These are phyloP conservation scores for Bos indicus DNA, from an alignment of 2,113 vertebrate species.

Conservation along the genomic window DNA sequence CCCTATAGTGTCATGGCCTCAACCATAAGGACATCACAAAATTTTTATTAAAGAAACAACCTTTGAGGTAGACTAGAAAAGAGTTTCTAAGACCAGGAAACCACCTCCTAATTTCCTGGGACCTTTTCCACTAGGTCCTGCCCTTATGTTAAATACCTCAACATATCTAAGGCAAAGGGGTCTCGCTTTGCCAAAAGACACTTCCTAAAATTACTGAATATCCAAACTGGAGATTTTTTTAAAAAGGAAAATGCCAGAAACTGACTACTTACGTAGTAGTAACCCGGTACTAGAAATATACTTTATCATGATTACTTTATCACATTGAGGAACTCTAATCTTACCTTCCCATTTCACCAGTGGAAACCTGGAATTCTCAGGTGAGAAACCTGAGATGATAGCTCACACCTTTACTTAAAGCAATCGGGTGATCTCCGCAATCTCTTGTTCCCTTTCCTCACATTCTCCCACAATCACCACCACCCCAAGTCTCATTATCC, in stretches of 20 bases:
- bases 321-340: not conserved
- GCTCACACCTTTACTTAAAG: not conserved
- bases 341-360: not conserved
- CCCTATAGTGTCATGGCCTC: not conserved
- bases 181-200: not conserved
- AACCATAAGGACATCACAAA: not conserved
- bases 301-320: not conserved
- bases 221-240: not conserved
- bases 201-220: not conserved
- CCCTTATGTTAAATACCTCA: not conserved
- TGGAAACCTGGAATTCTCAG: not conserved
- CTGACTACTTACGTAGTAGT: not conserved
- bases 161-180: not conserved
- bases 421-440: not conserved
- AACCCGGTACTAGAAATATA: not conserved
- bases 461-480: not conserved
- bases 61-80: not conserved
- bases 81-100: not conserved
- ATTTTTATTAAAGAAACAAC: not conserved
- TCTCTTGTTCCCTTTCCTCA: not conserved
- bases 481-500: not conserved
- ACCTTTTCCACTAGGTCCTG: not conserved
- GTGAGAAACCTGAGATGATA: not conserved
- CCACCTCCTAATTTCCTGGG: not conserved
- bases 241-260: not conserved